These are phyloP conservation scores for Triplophysa siluroides DNA, from an alignment of 2,113 vertebrate species.

Conservation along the genomic window DNA sequence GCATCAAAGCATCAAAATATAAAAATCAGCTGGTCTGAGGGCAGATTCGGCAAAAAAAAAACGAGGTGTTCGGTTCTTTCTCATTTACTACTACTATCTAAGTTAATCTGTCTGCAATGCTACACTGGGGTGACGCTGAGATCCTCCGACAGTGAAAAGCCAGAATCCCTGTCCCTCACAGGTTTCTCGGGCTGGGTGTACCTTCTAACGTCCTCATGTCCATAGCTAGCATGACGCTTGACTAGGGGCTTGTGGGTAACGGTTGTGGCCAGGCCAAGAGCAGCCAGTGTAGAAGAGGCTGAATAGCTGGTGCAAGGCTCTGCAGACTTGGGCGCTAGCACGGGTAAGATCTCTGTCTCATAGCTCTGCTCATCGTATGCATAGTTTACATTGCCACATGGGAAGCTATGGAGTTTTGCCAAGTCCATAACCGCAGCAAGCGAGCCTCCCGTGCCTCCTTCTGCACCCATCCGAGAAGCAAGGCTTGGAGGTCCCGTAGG, in stretches of 20 bases:
- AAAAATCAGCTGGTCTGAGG: background rate
- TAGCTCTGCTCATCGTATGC: slow-evolving; percentile 81
- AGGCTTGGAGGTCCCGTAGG: slow-evolving; percentile 56
- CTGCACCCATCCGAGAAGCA: slow-evolving; percentile 51
- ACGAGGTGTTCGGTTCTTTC: slow-evolving; percentile 15
- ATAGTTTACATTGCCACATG: slow-evolving; percentile 88
- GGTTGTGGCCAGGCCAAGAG: slow-evolving; percentile 57
- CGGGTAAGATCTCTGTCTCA: slow-evolving; percentile 69
- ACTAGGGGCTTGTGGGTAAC: slow-evolving; percentile 71
- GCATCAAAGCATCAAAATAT: background rate
- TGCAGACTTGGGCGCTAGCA: slow-evolving; percentile 64
- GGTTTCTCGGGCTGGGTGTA: slow-evolving; percentile 79
- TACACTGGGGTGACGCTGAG: slow-evolving; percentile 84
- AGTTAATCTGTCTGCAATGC: slow-evolving; percentile 24
- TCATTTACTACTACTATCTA: slow-evolving; percentile 35
- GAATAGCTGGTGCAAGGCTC: slow-evolving; percentile 67
- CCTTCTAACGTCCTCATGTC: slow-evolving; percentile 74
- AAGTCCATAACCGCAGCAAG: slow-evolving; percentile 72
- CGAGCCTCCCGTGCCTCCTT: slow-evolving; percentile 29
- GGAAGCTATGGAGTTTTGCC: slow-evolving; percentile 85
- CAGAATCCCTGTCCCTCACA: slow-evolving; percentile 82
- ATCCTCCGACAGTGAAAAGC: slow-evolving; percentile 83
- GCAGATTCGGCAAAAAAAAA: background rate
- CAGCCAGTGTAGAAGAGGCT: slow-evolving; percentile 53
- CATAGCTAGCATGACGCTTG: slow-evolving; percentile 77